Conservation (phyloP, 1,140 invertebrate species). For the Antheraea mylitta region DNA sequence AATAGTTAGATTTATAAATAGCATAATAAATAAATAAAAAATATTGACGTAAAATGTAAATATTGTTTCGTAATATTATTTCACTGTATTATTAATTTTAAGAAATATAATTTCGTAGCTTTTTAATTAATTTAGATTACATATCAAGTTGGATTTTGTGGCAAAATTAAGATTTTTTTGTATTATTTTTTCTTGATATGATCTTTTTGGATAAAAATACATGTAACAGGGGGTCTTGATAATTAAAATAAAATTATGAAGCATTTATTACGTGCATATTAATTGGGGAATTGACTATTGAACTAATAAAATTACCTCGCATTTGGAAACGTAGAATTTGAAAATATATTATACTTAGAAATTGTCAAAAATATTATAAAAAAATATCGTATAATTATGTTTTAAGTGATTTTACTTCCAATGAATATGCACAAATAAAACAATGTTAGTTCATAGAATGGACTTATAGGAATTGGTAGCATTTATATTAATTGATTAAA, state of each 20-base stretch:
- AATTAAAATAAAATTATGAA: conserved; percentile 28
- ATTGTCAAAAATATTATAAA: conserved; percentile 66
- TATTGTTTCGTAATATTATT: conserved; percentile 75
- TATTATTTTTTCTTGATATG: not conserved
- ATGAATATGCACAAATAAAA: conserved; percentile 32
- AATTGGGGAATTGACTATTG: conserved; percentile 48
- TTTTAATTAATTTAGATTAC: conserved; percentile 45
- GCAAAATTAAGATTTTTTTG: conserved; percentile 42
- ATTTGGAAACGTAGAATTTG: conserved; percentile 77
- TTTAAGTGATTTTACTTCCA: conserved; percentile 29
- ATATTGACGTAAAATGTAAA: conserved; percentile 68
- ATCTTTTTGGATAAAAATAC: conserved; percentile 37
- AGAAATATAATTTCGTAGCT: conserved; percentile 66
- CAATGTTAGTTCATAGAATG: not conserved
- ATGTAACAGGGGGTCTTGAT: conserved; percentile 68
- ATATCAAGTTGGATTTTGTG: conserved; percentile 71
- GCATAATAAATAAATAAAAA: conserved; percentile 54
- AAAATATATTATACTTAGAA: conserved; percentile 63
- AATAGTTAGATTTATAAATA: conserved; percentile 62
- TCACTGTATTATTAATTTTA: conserved; percentile 74
- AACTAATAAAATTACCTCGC: conserved; percentile 76
- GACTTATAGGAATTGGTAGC: not conserved
- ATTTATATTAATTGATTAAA: not conserved
- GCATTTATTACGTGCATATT: conserved; percentile 46
- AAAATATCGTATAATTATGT: conserved; percentile 55